Conservation (phyloP, 2,113 vertebrate genomes). For the Tautogolabrus adspersus region DNA sequence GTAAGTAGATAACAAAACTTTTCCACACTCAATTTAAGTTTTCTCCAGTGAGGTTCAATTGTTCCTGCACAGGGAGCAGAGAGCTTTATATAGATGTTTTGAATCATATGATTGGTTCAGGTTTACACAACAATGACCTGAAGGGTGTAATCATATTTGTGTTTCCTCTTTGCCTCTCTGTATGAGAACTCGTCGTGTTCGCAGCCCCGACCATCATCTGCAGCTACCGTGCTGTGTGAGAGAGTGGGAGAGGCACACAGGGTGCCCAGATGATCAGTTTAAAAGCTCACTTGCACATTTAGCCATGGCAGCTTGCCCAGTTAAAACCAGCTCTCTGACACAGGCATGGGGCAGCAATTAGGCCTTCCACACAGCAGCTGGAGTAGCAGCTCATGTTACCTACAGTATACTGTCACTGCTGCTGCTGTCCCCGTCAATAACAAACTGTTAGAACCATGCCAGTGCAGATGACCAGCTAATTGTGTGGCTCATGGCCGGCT, state of each 20-base stretch:
- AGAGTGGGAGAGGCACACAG: conserved; percentile 40
- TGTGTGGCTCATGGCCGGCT: conserved; percentile 59
- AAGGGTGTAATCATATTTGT: conserved; percentile 39
- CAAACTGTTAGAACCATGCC: conserved; percentile 61
- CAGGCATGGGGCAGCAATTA: conserved; percentile 64
- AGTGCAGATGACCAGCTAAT: conserved; percentile 59
- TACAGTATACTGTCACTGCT: conserved; percentile 35
- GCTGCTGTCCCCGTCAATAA: conserved; percentile 66
- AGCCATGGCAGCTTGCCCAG: conserved; percentile 63
- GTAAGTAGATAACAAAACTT: not conserved
- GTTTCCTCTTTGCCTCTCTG: conserved; percentile 36
- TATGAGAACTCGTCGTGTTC: conserved; percentile 36
- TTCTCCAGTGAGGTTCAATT: not conserved
- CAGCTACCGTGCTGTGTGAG: conserved; percentile 32
- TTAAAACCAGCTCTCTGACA: conserved; percentile 46
- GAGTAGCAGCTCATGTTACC: conserved; percentile 57
- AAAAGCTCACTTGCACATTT: conserved; percentile 65
- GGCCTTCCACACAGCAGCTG: conserved; percentile 46
- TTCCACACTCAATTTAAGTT: not conserved
- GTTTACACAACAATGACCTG: conserved; percentile 17
- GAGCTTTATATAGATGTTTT: conserved; percentile 14
- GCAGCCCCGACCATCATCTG: conserved; percentile 22
- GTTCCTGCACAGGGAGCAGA: not conserved
- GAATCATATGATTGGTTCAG: conserved; percentile 17
- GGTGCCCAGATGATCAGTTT: conserved; percentile 58